Conservation (phyloP, 1,140 invertebrate genomes). For the Scylla paramamosain region DNA sequence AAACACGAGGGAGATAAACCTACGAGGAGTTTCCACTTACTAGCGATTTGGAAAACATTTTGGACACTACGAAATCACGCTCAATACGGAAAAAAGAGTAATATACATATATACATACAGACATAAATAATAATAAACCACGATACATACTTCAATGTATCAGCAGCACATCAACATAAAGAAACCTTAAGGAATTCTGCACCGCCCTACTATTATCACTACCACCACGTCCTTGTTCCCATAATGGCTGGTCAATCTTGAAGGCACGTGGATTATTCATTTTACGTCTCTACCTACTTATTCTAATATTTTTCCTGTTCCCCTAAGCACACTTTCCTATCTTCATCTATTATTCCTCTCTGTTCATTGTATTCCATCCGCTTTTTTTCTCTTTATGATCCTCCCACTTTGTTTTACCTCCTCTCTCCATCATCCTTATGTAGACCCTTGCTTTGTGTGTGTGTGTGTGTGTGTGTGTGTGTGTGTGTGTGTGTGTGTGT, state of each 20-base stretch:
- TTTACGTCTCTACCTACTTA: neutral
- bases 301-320: neutral
- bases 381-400: neutral
- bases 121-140: neutral
- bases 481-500: neutral
- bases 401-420: neutral
- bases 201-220: no score
- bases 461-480: no score
- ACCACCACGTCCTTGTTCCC: neutral
- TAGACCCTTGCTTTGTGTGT: neutral
- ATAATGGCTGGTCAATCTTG: neutral
- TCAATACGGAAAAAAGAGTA: no score
- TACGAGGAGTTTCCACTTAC: no score
- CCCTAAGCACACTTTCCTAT: neutral
- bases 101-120: neutral
- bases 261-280: neutral
- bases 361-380: neutral
- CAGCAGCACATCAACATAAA: neutral
- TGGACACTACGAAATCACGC: no score
- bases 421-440: neutral
- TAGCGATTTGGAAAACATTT: no score
- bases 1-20: no score
- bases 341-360: slow-evolving; percentile 13
- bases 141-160: neutral
- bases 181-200: neutral